Conservation (phyloP, 2,113 vertebrate species). For the Parus major region DNA sequence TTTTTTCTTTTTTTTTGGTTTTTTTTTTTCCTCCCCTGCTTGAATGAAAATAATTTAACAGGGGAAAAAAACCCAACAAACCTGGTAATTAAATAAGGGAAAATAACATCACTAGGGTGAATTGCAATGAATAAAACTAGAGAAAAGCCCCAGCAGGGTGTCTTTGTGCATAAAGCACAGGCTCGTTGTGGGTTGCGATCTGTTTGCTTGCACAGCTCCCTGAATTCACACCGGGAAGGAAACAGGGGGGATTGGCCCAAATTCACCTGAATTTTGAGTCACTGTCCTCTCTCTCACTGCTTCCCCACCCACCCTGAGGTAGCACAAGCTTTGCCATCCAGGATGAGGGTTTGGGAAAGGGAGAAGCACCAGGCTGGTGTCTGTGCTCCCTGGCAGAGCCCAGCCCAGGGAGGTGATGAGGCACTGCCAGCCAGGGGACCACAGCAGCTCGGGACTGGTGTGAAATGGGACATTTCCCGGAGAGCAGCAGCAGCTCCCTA, state of each 20-base stretch:
- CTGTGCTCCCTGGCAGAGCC: neutral
- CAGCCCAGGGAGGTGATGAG: neutral
- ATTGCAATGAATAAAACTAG: conserved; percentile 32
- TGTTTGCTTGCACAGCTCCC: neutral
- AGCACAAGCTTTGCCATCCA: neutral
- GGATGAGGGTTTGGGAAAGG: neutral
- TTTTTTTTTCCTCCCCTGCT: neutral
- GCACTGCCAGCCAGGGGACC: neutral
- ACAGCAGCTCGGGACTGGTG: neutral
- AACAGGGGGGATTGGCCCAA: neutral
- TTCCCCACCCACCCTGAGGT: neutral
- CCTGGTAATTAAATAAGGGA: conserved; percentile 50
- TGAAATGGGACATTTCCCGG: neutral
- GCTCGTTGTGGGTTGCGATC: conserved; percentile 18
- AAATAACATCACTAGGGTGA: neutral
- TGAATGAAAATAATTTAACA: conserved; percentile 54
- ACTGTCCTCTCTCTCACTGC: neutral
- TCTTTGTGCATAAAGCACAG: neutral
- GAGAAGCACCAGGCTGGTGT: neutral
- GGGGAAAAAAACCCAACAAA: neutral
- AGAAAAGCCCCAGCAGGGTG: conserved; percentile 30
- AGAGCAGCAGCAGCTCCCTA: neutral
- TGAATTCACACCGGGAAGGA: neutral
- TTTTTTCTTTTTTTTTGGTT: neutral
- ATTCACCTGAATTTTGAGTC: neutral